A percentile compares a stretch with the other conserved stretches of the same genome.
These are phyloP conservation scores for Capricornis sumatraensis DNA, from an alignment of 2,113 vertebrate genomes.

Conservation along the genomic window DNA sequence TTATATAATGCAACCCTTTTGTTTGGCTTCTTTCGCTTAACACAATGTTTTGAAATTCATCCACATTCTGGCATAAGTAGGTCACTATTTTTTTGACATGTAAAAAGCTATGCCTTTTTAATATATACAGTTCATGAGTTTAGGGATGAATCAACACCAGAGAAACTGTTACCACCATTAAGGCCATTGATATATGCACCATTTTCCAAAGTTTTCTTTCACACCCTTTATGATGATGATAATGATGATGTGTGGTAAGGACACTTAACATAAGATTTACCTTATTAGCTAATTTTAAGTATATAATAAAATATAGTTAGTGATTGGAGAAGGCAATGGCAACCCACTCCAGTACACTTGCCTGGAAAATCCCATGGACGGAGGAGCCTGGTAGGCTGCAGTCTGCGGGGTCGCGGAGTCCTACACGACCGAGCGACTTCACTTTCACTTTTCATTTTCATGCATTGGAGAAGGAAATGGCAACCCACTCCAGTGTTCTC, in stretches of 20 bases:
- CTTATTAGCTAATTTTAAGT: background rate
- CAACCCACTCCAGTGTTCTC: too few relatives aligned
- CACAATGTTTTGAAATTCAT: background rate
- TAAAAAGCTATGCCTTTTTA: background rate
- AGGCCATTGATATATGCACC: background rate
- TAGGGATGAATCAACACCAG: background rate
- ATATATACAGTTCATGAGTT: background rate
- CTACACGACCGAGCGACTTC: accelerated
- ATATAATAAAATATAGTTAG: background rate
- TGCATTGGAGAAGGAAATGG: too few relatives aligned
- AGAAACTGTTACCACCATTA: background rate
- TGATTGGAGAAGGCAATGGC: background rate
- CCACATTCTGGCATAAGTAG: background rate
- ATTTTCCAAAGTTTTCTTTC: background rate
- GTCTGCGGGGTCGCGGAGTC: accelerated
- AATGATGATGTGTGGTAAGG: background rate
- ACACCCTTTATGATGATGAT: background rate
- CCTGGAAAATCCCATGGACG: too few relatives aligned
- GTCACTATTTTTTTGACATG: background rate
- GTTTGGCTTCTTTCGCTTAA: background rate
- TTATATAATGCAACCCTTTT: background rate
- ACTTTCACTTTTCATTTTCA: too few relatives aligned
- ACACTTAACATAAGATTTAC: background rate
- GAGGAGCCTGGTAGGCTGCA: too few relatives aligned
- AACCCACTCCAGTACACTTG: too few relatives aligned